Evolutionary conservation across 1,140 invertebrate species (phyloP), one percentile per base, ranked within the genome.

Genomic region (Drosophila setifemur): DNA sequence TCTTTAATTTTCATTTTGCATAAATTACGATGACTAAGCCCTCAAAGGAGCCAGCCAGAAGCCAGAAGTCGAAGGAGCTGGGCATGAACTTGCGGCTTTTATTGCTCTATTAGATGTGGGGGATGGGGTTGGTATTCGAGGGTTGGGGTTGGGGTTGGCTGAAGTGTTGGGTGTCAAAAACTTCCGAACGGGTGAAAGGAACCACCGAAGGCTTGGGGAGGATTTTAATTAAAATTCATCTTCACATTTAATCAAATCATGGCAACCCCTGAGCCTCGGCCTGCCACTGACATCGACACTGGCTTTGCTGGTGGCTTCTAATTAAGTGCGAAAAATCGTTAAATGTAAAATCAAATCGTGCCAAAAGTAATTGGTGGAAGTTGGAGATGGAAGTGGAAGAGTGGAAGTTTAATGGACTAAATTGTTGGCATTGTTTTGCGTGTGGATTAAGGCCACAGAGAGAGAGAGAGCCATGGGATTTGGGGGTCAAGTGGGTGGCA

Each of bases 171-270:
- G 78, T 83, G 76, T 81, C 76, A 75, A 81, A 81, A 81, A 74
- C 49, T 58, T 71, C 50, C 72, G 37, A 67, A 54, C 26, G 29
- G 50, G 50, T 7, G n/a, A 4, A 12, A 9, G 11, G 12, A 3
- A 23, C 9, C 16, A 12, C 16, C 19, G 43, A 26, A 14, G 9
- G 45, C 66, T 33, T 45, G 74, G 60, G 57, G 60, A 57, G 58
- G 85, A 83, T 89, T 90, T 90, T 90, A 90, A 90, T 90, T 90
- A 89, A 90, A 90, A 89, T 90, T 90, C 88, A 90, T 90, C 88
- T 89, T 88, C 88, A 89, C 88, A 88, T 88, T 90, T 90, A 90
- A 90, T 90, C 88, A 90, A 90, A 90, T 90, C 83, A 90, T 88
- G 74, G 70, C 60, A 63, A 40, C 58, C 43, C 60, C 42, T 19